Base-by-base conservation (phyloP, 2,888 invertebrate species). In the Teinopalpus imperialis region DNA sequence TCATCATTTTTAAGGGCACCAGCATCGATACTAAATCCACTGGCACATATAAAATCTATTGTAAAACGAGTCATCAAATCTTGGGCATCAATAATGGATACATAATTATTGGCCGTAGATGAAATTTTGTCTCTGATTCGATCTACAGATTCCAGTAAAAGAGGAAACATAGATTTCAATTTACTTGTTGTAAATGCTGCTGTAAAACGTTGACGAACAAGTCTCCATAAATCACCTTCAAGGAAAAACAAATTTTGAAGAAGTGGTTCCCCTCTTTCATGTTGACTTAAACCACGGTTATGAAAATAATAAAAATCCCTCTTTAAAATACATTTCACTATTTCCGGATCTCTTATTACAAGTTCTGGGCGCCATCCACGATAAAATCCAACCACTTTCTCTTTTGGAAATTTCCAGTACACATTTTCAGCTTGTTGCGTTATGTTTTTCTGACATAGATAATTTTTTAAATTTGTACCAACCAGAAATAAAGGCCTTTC, bases 161-260 rank as follows among this genome's bases (percentile, higher is more conserved):
- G 54, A 1, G 82, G 83, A 31, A 80, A 81, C 82, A 83, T 83
- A 2, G 57, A 68, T 41, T 71, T 77, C 20, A 83, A 49, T 43
- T 81, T 81, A 1, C 74, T 72, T 0, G 69, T 74, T 1, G 81
- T 81, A 43, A 83, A 83, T 0, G 81, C 70, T 0, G 80, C 64
- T 6, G 83, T 81, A 6, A 82, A 35, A 3, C 74, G 68, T 41
- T 81, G 74, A 1, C 83, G 63, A 5, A 78, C 39, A 6, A 81
- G 52, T 45, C 69, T 80, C 83, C 85, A 83, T 1, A 40, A 24
- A 31, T 83, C 83, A 0, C 81, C 81, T 10, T 81, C 80, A 2
- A 44, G 67, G 20, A 67, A 63, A 41, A 83, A 81, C 14, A 82
- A 29, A 42, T 74, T 80, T 3, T 34, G 27, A n/a, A 71, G 49